phyloP scores from a whole-genome alignment of 23 tunicate species.

The Halocynthia roretzi region DNA sequence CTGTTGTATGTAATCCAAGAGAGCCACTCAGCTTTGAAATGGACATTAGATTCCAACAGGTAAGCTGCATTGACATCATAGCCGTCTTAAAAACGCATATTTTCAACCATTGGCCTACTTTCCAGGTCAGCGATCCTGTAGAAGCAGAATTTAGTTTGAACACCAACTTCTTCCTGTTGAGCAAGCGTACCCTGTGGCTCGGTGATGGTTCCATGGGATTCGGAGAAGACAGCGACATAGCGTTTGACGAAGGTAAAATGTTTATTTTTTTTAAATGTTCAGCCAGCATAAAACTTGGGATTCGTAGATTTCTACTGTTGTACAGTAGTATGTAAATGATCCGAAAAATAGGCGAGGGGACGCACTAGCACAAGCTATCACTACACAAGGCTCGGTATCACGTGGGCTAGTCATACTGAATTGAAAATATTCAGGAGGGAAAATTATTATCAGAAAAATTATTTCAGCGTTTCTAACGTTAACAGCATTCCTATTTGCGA shows the following conservation, averaged over 20 bases:
- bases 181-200: slow-evolving; percentile 78
- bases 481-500: neutral
- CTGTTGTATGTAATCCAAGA: slow-evolving; percentile 85
- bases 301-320: neutral
- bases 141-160: slow-evolving; percentile 86
- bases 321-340: neutral
- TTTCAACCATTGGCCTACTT: neutral
- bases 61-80: slow-evolving; percentile 4
- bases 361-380: no score
- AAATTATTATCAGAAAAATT: no score
- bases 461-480: no score
- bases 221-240: slow-evolving; percentile 81
- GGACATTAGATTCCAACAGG: slow-evolving; percentile 93
- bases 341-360: no score
- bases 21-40: slow-evolving; percentile 87
- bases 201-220: slow-evolving; percentile 83
- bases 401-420: no score
- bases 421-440: no score
- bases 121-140: slow-evolving; percentile 98
- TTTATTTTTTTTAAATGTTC: no score
- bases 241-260: slow-evolving; percentile 81
- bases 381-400: no score
- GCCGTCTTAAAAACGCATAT: neutral
- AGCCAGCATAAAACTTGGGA: no score
- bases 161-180: slow-evolving; percentile 83